phyloP scores from a whole-genome alignment of 2,797 vertebrate species.

The Gambusia yucatana region DNA sequence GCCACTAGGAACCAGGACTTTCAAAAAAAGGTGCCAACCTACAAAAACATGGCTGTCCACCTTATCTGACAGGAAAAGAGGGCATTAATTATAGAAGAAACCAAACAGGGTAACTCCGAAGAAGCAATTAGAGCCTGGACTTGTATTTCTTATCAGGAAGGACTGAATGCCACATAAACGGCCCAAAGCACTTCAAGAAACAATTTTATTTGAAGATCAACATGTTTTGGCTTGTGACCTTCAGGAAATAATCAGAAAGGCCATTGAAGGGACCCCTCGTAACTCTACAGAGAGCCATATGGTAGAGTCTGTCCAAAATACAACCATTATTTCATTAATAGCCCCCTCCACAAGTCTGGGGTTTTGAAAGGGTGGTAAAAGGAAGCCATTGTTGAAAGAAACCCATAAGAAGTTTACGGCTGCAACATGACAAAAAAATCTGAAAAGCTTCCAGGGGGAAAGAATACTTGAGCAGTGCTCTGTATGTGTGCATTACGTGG shows the following conservation, averaged over 20 bases:
- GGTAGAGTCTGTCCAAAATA: not conserved
- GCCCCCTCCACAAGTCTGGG: not conserved
- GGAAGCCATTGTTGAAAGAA: not conserved
- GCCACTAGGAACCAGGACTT: no score
- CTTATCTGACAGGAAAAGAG: not conserved
- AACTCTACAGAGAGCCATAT: not conserved
- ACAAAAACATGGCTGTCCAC: not conserved
- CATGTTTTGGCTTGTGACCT: not conserved
- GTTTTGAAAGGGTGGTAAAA: not conserved
- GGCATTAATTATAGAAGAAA: not conserved
- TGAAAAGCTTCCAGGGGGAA: not conserved
- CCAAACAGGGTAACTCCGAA: not conserved
- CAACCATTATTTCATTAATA: not conserved
- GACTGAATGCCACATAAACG: not conserved
- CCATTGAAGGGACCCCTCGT: not conserved
- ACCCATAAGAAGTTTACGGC: not conserved
- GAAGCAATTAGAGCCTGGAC: not conserved
- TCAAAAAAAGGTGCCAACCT: not conserved
- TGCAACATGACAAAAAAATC: not conserved
- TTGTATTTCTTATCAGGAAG: not conserved
- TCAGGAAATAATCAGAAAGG: not conserved
- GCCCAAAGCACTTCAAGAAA: not conserved
- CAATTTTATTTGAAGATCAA: not conserved
- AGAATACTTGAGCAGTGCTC: not conserved
- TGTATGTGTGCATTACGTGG: not conserved